Base-by-base conservation (phyloP, 2,888 invertebrate species). In the Cremastinae sp. region DNA sequence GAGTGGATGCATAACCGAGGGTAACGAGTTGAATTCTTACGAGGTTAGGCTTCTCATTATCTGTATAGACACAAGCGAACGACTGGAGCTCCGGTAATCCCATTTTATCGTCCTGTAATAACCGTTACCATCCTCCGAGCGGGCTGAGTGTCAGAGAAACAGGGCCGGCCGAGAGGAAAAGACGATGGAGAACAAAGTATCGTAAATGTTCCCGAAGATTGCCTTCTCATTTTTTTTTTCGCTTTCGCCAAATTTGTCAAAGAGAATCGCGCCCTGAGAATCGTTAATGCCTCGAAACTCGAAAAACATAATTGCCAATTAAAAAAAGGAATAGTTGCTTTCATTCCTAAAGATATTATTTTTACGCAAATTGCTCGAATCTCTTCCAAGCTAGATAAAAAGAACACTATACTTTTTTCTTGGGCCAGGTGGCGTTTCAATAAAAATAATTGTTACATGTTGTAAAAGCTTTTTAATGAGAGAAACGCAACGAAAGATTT, bases 41-140 rank as follows among this genome's bases (percentile, higher is more conserved):
- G 61, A 45, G 54, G 20, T 34, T 9, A 49, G 22, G 68, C 38
- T 34, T 14, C 34, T 34, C 54, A 69, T 74, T 74, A 54, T 34
- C 34, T 61, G 34, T 61, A 61, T 45, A 61, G 16, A 54, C 14
- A 45, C 36, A 41, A 43, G 34, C 38, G 54, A 53, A 74, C 74
- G 70, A 77, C 59, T 70, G 66, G 59, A 78, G 70, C 58, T 61
- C 28, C 59, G 54, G 79, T 81, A 82, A 83, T 82, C 82, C 80
- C 75, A 80, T 82, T 82, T 82, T 80, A 82, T 70, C 79, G 80
- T 76, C 53, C 62, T 70, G 78, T 80, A 82, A 82, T 83, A 80
- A 82, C 78, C 78, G 76, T 78, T 75, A 75, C 78, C 71, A 72
- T 62, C 61, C 54, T 61, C 18, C 49, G 58, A 49, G 71, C 54